Evolutionary conservation across 2,113 vertebrate genomes (phyloP).

Genomic region (Bos javanicus): DNA sequence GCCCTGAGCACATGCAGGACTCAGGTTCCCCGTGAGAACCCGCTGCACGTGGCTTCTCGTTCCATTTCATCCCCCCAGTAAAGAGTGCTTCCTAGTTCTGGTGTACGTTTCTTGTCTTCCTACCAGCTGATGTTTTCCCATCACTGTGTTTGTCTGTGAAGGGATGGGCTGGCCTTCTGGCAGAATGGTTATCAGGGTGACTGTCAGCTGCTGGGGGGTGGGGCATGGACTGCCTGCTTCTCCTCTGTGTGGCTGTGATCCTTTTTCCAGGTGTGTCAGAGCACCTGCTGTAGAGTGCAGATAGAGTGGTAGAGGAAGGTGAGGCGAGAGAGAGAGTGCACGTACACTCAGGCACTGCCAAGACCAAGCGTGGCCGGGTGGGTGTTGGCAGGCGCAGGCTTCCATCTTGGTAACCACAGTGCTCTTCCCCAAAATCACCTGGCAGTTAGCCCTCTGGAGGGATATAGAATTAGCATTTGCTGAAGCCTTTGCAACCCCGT

Average conservation of each 20-base stretch:
- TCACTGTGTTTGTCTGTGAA: not conserved
- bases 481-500: not conserved
- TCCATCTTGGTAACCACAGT: not conserved
- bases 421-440: not conserved
- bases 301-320: not conserved
- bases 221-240: not conserved
- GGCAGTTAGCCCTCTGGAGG: not conserved
- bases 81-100: not conserved
- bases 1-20: not conserved
- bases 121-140: not conserved
- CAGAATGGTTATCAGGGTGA: not conserved
- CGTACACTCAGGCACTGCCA: not conserved
- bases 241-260: not conserved
- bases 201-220: not conserved
- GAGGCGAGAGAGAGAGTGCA: not conserved
- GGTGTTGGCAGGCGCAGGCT: not conserved
- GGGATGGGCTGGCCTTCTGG: not conserved
- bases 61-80: not conserved
- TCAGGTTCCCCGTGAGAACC: rapidly evolving
- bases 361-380: not conserved
- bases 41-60: not conserved
- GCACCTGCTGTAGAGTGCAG: not conserved
- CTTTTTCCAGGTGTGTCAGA: not conserved
- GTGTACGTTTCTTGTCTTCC: not conserved
- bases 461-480: not conserved